Conservation (phyloP, 2,888 invertebrate species). For the Ormyrus nitidulus region DNA sequence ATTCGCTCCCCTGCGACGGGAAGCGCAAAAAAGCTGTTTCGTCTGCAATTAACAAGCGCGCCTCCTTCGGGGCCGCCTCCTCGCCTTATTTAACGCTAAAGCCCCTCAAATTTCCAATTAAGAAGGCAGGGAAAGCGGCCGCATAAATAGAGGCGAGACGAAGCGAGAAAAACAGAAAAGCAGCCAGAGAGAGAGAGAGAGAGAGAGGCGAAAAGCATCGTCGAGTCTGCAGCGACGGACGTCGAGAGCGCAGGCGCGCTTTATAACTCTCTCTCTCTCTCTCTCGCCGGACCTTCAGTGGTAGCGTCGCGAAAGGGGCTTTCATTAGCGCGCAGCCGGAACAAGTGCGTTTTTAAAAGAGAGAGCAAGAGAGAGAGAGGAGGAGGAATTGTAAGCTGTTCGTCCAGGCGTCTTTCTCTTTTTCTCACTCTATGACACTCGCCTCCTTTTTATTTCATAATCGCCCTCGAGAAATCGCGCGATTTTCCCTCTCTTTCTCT, state of each 20-base stretch:
- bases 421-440: conserved; percentile 14
- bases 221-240: conserved; percentile 9
- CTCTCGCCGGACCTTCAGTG: neutral
- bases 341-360: conserved; percentile 33
- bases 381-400: neutral
- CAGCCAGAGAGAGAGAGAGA: neutral
- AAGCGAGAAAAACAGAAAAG: conserved; percentile 1
- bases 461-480: conserved; percentile 40
- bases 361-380: neutral
- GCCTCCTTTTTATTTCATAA: conserved; percentile 39
- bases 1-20: neutral
- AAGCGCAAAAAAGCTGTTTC: neutral
- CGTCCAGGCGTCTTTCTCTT: conserved; percentile 9
- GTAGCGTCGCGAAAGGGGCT: conserved; percentile 6
- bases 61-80: neutral
- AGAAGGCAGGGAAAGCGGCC: conserved; percentile 13
- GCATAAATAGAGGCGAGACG: conserved; percentile 18
- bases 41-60: neutral
- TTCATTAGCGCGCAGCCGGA: conserved; percentile 45
- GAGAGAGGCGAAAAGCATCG: conserved; percentile 7
- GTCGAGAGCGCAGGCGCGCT: conserved; percentile 12
- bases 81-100: conserved; percentile 30
- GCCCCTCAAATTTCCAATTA: conserved; percentile 28
- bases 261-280: neutral
- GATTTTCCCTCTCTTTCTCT: neutral